Base-by-base conservation (phyloP, 2,797 vertebrate species). In the Phrynocephalus guinanensis region DNA sequence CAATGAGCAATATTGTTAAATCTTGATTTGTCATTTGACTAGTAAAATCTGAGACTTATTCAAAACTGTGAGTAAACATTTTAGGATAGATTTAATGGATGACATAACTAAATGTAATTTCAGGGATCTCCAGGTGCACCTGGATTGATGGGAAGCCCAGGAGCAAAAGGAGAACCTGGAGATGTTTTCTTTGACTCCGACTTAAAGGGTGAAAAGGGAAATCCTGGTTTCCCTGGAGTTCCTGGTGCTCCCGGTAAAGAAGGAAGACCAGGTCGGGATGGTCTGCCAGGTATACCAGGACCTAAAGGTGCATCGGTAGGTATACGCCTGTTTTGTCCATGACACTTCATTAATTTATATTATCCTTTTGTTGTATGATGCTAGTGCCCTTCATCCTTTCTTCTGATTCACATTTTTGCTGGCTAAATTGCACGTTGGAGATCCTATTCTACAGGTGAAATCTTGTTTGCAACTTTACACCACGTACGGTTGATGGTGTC, bases 131-230 rank as follows among this genome's bases (percentile, higher is more conserved):
- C 94, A 2, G 99, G 99, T 13, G 3, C 1, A 38, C 96, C 96
- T n/a, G 99, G 99, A 78, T 95, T 98, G 87, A 97, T 94, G 3
- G 99, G 99, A 79, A 90, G 84, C 26, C 98, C 98, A 7, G 99
- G 99, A 86, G 93, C 98, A 88, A 97, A 98, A 84, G 99, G 99
- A 84, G 98, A 98, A 75, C 98, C 98, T n/a, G 99, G 99, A 4
- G 98, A 99, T 88, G 94, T 99, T 91, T 96, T 93, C 78, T 92
- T 97, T 0, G 97, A 97, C 82, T 83, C 97, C 1, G 95, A 97
- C 77, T 95, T 98, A 87, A 99, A 99, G 95, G 99, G 99, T 0
- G 98, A 98, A 44, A 98, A 97, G 92, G 99, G 99, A 92, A 92
- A 95, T 38, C 95, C 97, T 30, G 99, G 99, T 87, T 82, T 72